A percentile compares a stretch with the other conserved stretches of the same genome.
Evolutionary conservation across 1,140 invertebrate species (phyloP).

Genomic region (Apis florea): DNA sequence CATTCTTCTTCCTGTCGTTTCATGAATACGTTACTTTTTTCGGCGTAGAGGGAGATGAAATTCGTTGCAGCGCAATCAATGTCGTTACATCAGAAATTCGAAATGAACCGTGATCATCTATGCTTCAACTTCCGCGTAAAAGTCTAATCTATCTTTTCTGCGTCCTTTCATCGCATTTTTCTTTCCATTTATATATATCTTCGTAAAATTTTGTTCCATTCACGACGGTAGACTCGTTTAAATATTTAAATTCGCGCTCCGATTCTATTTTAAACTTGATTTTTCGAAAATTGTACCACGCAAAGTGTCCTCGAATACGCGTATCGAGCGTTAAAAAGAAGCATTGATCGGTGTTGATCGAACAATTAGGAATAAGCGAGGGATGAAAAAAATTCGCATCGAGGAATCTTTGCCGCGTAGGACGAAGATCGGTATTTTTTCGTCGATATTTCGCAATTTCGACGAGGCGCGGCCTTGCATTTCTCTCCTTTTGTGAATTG

Average conservation of each 20-base stretch:
- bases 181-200: no score
- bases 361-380: not conserved
- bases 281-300: no score
- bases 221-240: no score
- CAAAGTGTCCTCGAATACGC: no score
- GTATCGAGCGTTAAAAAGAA: no score
- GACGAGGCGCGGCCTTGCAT: conserved; percentile 23
- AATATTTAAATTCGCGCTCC: no score
- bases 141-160: no score
- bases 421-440: conserved; percentile 1
- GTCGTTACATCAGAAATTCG: not conserved
- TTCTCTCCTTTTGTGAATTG: conserved; percentile 33
- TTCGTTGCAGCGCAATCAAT: not conserved
- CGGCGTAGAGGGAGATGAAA: not conserved
- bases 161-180: no score
- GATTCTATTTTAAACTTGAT: no score
- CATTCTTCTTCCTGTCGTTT: not conserved
- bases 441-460: conserved; percentile 35
- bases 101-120: not conserved
- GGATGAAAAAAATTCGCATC: no score
- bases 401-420: not conserved
- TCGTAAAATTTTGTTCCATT: no score
- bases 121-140: not conserved
- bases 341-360: not conserved
- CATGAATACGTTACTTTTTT: not conserved